A percentile compares a stretch with the other conserved stretches of the same genome.
phyloP scores from a whole-genome alignment of 2,113 vertebrate species.

The Galbula dea region DNA sequence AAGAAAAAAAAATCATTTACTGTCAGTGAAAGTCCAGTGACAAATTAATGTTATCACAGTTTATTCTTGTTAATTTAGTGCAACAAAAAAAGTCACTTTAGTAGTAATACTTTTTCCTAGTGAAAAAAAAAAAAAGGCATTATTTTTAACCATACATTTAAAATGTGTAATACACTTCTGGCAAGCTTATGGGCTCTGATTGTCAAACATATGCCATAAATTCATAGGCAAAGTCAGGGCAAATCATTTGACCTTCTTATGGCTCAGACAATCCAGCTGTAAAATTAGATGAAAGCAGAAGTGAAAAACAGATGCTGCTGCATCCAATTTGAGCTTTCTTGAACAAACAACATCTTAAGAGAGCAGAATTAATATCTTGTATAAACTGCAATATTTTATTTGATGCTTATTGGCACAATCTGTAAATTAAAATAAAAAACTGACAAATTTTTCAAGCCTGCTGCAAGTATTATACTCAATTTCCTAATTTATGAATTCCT shows the following conservation, averaged over 20 bases:
- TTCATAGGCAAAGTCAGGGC: constrained; percentile 54
- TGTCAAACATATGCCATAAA: constrained; percentile 62
- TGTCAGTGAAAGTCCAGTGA: not conserved
- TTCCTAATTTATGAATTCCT: not conserved
- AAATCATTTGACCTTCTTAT: constrained; percentile 60
- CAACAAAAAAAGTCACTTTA: not conserved
- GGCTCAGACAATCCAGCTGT: constrained; percentile 60
- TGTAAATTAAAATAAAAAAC: not conserved
- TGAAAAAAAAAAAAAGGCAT: not conserved
- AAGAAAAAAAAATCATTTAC: not conserved
- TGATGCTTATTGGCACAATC: not conserved
- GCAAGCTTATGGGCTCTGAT: constrained; percentile 40
- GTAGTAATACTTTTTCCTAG: not conserved
- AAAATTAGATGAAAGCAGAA: constrained; percentile 69
- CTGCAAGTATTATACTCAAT: not conserved
- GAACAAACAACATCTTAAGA: constrained; percentile 34
- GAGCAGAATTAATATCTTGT: not conserved
- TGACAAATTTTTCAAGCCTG: not conserved
- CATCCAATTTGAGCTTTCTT: constrained; percentile 31
- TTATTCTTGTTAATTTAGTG: not conserved
- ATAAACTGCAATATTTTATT: not conserved
- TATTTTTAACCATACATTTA: not conserved
- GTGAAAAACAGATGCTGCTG: constrained; percentile 58
- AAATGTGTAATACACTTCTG: constrained; percentile 25
- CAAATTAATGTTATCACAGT: not conserved